Evolutionary conservation across 2,888 invertebrate genomes (phyloP).

Genomic region (Drosophila anceps): DNA sequence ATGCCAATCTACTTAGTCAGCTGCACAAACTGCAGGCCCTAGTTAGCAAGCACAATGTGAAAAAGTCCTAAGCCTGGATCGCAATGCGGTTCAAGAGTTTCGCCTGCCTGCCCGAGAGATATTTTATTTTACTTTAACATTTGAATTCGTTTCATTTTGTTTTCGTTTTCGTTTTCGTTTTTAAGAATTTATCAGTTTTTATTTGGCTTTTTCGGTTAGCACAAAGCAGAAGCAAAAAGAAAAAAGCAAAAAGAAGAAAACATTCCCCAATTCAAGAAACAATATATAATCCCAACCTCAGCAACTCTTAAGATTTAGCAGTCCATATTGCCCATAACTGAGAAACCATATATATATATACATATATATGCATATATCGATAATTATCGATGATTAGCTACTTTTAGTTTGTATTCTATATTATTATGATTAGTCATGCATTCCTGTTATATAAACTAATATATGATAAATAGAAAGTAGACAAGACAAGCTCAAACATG

Average conservation of each 20-base stretch:
- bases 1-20: constrained; percentile 91
- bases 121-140: constrained; percentile 46
- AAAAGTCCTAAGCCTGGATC: constrained; percentile 83
- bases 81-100: constrained; percentile 48
- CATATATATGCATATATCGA: constrained; percentile 18
- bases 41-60: constrained; percentile 87
- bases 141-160: constrained; percentile 24
- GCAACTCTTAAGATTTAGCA: constrained; percentile 45
- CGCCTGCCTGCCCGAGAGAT: constrained; percentile 77
- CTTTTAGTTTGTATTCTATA: constrained; percentile 67
- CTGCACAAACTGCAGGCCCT: constrained; percentile 91
- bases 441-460: constrained; percentile 78
- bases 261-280: constrained; percentile 61
- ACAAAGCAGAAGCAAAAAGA: constrained; percentile 54
- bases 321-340: constrained; percentile 55
- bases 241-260: constrained; percentile 66
- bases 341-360: constrained; percentile 40
- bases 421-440: constrained; percentile 76
- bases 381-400: constrained; percentile 58
- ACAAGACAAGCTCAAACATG: constrained; percentile 68
- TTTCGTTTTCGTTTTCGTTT: constrained; percentile 4
- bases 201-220: constrained; percentile 71
- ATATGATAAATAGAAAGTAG: constrained; percentile 52
- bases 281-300: constrained; percentile 31
- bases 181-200: constrained; percentile 61